These are phyloP conservation scores for Apodemus sylvaticus DNA, from an alignment of 2,113 vertebrate species.

Conservation along the genomic window DNA sequence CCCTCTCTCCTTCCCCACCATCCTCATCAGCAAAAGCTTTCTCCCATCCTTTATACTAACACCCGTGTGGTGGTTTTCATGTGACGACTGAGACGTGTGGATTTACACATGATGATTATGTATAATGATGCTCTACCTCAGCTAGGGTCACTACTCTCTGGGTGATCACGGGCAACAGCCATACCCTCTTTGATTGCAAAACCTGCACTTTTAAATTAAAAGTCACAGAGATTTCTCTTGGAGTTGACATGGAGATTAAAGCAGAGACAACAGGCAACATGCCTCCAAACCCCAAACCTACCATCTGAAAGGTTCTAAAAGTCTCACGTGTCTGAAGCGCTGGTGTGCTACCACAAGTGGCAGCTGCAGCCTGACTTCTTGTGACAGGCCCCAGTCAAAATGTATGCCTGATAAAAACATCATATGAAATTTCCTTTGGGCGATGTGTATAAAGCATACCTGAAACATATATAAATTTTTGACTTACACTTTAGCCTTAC, in stretches of 20 bases:
- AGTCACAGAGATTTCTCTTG: rapidly evolving
- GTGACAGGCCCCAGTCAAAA: neutral
- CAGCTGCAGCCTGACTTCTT: neutral
- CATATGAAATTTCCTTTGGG: no score
- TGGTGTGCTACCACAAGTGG: no score
- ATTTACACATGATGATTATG: rapidly evolving
- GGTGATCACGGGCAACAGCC: neutral
- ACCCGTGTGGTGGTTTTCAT: neutral
- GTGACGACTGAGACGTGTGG: neutral
- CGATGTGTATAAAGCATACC: rapidly evolving
- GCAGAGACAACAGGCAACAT: neutral
- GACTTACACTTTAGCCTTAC: neutral
- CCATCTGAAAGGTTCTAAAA: neutral
- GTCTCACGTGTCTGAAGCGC: neutral
- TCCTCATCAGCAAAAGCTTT: neutral
- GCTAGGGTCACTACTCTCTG: neutral
- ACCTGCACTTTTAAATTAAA: neutral
- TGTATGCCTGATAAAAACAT: neutral
- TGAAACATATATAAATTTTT: neutral
- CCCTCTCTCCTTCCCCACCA: neutral
- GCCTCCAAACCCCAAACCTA: neutral
- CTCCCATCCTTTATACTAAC: neutral
- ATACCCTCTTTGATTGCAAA: neutral
- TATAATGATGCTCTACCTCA: rapidly evolving
- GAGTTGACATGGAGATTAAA: neutral